Percentiles rank a stretch among this genome's conserved stretches.
Evolutionary conservation across 2,888 invertebrate species (phyloP).

Genomic region (Lumbricus terrestris): DNA sequence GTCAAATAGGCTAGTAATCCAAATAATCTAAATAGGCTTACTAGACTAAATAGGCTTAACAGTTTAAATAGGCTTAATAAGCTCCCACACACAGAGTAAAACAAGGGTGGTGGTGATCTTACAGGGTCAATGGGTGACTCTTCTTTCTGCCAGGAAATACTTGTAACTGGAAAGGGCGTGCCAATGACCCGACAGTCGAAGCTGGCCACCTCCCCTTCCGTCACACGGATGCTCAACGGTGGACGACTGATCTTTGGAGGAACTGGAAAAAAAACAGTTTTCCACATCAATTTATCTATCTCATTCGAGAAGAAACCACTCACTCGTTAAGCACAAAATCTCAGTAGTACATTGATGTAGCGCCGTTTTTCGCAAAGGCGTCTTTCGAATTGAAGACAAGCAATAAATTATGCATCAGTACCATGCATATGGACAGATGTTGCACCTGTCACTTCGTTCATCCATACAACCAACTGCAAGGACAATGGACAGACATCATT

Average conservation of each 20-base stretch:
- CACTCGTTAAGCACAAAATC: background rate
- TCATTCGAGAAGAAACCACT: background rate
- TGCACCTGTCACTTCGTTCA: background rate
- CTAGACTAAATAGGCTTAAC: no score
- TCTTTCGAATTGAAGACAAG: background rate
- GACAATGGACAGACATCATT: background rate
- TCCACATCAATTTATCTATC: background rate
- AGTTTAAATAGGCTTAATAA: no score
- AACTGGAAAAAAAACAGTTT: slow-evolving; percentile 61
- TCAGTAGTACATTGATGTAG: no score
- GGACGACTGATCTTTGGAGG: slow-evolving; percentile 66
- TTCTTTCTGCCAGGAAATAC: slow-evolving; percentile 71
- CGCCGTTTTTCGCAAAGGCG: background rate
- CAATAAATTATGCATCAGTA: background rate
- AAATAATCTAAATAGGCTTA: no score
- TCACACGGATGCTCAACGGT: slow-evolving; percentile 65
- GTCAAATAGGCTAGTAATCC: no score
- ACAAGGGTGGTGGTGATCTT: slow-evolving; percentile 22
- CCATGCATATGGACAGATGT: background rate
- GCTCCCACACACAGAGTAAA: background rate
- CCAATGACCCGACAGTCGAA: slow-evolving; percentile 66
- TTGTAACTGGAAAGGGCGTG: slow-evolving; percentile 64
- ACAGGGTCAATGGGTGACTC: slow-evolving; percentile 61
- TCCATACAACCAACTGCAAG: background rate
- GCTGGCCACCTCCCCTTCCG: slow-evolving; percentile 69